Percentiles rank a stretch among this genome's conserved stretches.
These are phyloP conservation scores for Blastobasis lacticolella DNA, from an alignment of 2,888 invertebrate species.

Conservation along the genomic window DNA sequence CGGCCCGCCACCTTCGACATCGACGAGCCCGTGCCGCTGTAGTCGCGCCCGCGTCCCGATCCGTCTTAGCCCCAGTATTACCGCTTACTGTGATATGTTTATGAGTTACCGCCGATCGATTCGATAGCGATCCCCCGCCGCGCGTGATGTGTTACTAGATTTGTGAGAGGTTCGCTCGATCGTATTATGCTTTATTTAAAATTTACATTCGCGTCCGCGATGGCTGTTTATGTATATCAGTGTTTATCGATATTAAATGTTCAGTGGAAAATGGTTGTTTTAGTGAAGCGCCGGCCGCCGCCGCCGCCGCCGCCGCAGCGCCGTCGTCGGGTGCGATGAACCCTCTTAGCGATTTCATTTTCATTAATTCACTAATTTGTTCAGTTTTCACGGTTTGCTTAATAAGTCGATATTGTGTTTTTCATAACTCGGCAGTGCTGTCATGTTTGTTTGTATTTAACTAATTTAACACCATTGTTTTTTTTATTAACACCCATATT, in stretches of 20 bases:
- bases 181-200: not conserved
- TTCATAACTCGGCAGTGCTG: too few relatives aligned
- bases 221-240: not conserved
- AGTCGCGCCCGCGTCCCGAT: not conserved
- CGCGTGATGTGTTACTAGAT: not conserved
- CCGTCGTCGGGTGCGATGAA: not conserved
- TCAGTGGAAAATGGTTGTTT: not conserved
- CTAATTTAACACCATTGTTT: too few relatives aligned
- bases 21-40: conserved; percentile 52
- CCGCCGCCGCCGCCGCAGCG: not conserved
- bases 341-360: too few relatives aligned
- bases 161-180: not conserved
- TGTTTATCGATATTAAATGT: conserved; percentile 1
- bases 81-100: conserved; percentile 20
- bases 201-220: not conserved
- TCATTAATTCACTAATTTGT: too few relatives aligned
- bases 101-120: conserved; percentile 8
- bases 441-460: too few relatives aligned
- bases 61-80: not conserved
- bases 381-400: too few relatives aligned
- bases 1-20: conserved; percentile 61
- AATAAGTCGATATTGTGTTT: too few relatives aligned
- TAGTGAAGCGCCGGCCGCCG: conserved; percentile 1
- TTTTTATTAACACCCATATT: too few relatives aligned
- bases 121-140: conserved; percentile 6